These are phyloP conservation scores for Petrocephalus microphthalmus DNA, from an alignment of 2,113 vertebrate species.

Conservation along the genomic window DNA sequence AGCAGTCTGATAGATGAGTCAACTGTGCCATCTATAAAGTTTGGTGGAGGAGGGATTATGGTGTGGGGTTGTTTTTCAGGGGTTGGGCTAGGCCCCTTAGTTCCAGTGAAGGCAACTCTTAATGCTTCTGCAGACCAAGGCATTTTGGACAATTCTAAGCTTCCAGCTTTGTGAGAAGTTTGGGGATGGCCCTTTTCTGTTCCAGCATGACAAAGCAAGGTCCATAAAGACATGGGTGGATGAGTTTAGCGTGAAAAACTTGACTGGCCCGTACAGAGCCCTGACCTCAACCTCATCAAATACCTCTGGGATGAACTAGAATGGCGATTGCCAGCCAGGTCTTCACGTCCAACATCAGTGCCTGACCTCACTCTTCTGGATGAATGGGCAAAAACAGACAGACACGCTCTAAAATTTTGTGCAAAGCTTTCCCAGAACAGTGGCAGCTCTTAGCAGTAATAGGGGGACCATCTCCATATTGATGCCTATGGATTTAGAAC, in stretches of 20 bases:
- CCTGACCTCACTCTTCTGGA: neutral
- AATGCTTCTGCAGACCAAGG: neutral
- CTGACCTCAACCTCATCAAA: neutral
- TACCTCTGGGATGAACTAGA: neutral
- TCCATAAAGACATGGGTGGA: neutral
- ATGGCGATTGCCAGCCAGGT: neutral
- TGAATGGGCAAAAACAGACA: neutral
- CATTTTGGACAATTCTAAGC: neutral
- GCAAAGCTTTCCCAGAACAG: neutral
- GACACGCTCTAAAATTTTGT: neutral
- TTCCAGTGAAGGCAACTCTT: neutral
- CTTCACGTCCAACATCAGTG: neutral
- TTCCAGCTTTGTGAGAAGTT: neutral
- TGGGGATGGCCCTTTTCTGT: neutral
- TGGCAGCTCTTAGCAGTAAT: neutral
- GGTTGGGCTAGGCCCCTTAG: neutral
- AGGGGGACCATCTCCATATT: neutral
- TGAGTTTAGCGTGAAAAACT: neutral
- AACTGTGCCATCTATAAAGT: too few relatives aligned
- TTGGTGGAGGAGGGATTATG: neutral
- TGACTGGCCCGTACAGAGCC: neutral
- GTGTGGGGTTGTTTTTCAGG: neutral
- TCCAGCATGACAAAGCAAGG: neutral
- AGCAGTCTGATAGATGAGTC: too few relatives aligned
- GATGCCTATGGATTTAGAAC: neutral